A percentile compares a stretch with the other conserved stretches of the same genome.
phyloP scores from a whole-genome alignment of 1,140 invertebrate species.

The Oreohelix idahoensis region DNA sequence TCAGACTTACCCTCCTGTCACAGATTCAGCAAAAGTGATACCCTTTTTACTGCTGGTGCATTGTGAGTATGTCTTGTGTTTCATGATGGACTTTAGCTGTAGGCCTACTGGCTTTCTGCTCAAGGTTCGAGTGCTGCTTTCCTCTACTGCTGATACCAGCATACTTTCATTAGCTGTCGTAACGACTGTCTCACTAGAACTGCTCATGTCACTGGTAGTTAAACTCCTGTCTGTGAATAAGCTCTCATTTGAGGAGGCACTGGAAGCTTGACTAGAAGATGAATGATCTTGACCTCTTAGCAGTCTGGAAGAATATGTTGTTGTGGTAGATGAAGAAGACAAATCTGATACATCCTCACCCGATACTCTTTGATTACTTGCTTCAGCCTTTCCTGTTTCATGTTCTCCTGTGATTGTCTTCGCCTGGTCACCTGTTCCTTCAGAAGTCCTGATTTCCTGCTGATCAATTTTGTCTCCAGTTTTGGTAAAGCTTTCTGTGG shows the following conservation, averaged over 20 bases:
- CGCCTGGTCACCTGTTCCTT: too few relatives aligned
- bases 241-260: too few relatives aligned
- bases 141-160: neutral
- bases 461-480: too few relatives aligned
- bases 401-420: too few relatives aligned
- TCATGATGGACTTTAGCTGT: constrained; percentile 69
- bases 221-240: too few relatives aligned
- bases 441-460: neutral
- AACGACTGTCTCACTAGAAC: neutral
- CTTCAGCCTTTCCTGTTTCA: too few relatives aligned
- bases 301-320: neutral
- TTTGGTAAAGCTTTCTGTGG: neutral
- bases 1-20: constrained; percentile 67
- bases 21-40: constrained; percentile 66
- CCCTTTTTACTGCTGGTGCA: constrained; percentile 56
- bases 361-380: too few relatives aligned
- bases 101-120: constrained; percentile 28
- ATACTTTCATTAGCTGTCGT: constrained; percentile 3
- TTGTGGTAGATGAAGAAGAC: neutral
- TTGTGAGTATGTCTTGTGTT: constrained; percentile 53
- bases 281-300: too few relatives aligned
- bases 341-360: too few relatives aligned
- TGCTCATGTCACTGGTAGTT: neutral
- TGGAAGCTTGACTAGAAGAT: too few relatives aligned
- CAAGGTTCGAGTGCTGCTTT: neutral